Evolutionary conservation across 1,140 invertebrate genomes (phyloP).

Genomic region (Pachypsylla venusta): DNA sequence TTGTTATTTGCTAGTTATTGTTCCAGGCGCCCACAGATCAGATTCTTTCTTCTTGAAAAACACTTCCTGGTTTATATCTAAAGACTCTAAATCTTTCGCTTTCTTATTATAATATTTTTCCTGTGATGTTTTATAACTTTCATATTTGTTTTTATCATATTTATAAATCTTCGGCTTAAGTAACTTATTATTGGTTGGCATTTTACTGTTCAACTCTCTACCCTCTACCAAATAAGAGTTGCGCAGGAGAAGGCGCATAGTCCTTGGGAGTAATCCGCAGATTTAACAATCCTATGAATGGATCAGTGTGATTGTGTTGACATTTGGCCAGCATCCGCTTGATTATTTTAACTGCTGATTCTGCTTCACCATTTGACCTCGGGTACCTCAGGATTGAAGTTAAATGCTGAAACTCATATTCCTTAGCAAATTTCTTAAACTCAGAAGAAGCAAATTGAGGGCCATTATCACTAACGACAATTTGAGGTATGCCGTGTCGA

Average conservation of each 20-base stretch:
- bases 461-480: neutral
- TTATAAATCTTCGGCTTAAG: neutral
- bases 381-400: neutral
- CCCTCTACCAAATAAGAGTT: no score
- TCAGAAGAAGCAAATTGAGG: neutral
- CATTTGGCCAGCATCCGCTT: no score
- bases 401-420: neutral
- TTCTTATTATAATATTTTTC: neutral
- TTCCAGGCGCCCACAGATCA: neutral
- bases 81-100: neutral
- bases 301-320: no score
- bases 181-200: neutral
- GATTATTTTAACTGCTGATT: no score
- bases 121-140: neutral
- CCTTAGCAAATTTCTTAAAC: neutral
- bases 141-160: neutral
- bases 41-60: constrained; percentile 8
- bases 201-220: no score
- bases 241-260: no score
- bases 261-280: no score
- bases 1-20: neutral
- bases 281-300: no score
- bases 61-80: neutral
- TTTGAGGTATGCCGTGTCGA: neutral
- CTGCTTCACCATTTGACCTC: constrained; percentile 31